Percentiles rank a stretch among this genome's conserved stretches.
Conservation (phyloP, 2,888 invertebrate genomes). For the Rapana venosa region DNA sequence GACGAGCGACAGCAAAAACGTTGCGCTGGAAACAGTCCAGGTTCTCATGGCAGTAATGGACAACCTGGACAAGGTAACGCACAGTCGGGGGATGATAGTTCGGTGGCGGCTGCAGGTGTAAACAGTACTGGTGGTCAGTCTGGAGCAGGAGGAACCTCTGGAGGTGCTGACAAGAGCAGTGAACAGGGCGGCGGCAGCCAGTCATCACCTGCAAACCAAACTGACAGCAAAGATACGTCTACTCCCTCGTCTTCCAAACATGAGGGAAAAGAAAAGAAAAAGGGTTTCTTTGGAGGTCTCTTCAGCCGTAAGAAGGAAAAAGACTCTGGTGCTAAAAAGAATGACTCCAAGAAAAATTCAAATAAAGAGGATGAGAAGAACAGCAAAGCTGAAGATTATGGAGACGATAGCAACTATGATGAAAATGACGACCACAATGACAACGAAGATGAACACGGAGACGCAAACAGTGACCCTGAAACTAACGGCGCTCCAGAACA, state of each 20-base stretch:
- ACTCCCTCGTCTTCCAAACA: not conserved
- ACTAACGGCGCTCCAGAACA: not conserved
- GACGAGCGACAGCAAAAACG: too few species aligned
- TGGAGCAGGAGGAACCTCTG: not conserved
- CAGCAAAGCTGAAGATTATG: not conserved
- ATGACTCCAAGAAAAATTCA: not conserved
- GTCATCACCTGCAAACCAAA: not conserved
- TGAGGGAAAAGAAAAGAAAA: not conserved
- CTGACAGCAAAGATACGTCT: not conserved
- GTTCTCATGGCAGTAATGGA: not conserved
- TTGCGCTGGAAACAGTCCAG: not conserved
- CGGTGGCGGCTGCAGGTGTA: not conserved
- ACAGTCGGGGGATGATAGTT: not conserved
- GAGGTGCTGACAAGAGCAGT: not conserved
- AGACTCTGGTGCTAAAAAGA: not conserved
- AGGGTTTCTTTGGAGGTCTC: not conserved
- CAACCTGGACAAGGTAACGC: not conserved
- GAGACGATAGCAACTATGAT: not conserved
- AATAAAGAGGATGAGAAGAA: not conserved
- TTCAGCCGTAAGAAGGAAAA: constrained; percentile 26
- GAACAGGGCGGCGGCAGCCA: not conserved
- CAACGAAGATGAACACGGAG: not conserved
- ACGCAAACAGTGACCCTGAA: not conserved
- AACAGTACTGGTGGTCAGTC: not conserved
- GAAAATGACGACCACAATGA: not conserved